Evolutionary conservation across 2,113 vertebrate genomes (phyloP), one percentile per base, ranked within the genome.

Genomic region (Macroglossus sobrinus): DNA sequence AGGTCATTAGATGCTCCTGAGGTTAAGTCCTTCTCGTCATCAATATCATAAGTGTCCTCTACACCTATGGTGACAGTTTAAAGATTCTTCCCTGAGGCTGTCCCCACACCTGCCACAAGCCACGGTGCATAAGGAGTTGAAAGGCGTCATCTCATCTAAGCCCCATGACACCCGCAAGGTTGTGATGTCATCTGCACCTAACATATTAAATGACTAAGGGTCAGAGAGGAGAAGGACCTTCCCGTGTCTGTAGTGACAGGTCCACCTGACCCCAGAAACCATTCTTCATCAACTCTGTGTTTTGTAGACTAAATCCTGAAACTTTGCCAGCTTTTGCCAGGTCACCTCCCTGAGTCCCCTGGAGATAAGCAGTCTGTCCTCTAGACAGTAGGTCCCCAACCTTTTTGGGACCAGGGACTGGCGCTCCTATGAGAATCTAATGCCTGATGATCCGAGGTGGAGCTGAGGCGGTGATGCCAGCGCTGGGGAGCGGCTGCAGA

Each of bases 81-180:
- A 33, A 35, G 76, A 19, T 6, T 53, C 35, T 0, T 33, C 43
- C 45, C 72, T 26, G 30, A 45, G 0, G 28, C 18, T 4, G 18
- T 24, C 33, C 3, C 71, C 35, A 7, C 1, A 3, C 22, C 16
- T 21, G 22, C 40, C 28, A 45, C 16, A 9, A 3, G 24, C 76
- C 7, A 0, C 0, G 2, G 26, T 7, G 33, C 33, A 13, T 0
- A 5, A 24, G 28, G 22, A 45, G 9, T 16, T 18, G 7, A n/a
- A 30, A 28, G 68, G 53, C 0, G 12, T 28, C 72, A 30, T 30
- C 68, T 80, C 24, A 16, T 18, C 5, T 24, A 35, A 24, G 14
- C 24, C 76, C 68, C 22, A 6, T 10, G 35, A 45, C 1, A 24
- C 74, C 2, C 35, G 28, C 16, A 2, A 53, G 57, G 40, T 33